Conservation (phyloP, 2,113 vertebrate species). For the Camelus bactrianus region DNA sequence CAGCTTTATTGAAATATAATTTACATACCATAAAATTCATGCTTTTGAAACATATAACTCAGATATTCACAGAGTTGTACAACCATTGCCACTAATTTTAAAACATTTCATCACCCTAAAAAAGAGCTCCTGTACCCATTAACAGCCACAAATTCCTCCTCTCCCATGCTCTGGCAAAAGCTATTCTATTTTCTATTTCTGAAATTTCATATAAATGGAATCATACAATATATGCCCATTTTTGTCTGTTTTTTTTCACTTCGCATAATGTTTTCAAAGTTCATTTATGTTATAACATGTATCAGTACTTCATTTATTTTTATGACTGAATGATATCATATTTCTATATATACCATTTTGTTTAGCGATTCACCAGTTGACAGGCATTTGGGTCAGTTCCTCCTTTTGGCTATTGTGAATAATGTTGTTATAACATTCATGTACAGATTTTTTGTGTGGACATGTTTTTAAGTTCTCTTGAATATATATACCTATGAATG, state of each 20-base stretch:
- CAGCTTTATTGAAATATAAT: background rate
- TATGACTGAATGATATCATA: background rate
- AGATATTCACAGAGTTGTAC: background rate
- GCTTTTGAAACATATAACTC: background rate
- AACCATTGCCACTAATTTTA: background rate
- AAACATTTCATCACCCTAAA: background rate
- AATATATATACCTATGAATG: background rate
- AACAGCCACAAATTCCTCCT: background rate
- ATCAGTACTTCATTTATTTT: background rate
- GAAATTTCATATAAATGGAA: constrained; percentile 26
- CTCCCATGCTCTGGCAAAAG: background rate
- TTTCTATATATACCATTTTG: background rate
- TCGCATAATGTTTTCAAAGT: background rate
- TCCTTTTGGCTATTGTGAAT: background rate
- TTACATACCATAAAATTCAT: background rate
- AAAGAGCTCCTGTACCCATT: background rate
- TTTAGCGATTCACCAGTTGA: background rate
- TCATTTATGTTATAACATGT: background rate
- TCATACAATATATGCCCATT: background rate
- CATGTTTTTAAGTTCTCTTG: background rate
- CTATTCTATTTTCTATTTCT: constrained; percentile 18
- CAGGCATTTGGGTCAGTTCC: background rate
- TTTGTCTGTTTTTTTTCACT: background rate
- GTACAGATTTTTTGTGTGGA: background rate
- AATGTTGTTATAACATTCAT: background rate